These are phyloP conservation scores for Thermophis baileyi DNA, from an alignment of 2,113 vertebrate genomes.

Conservation along the genomic window DNA sequence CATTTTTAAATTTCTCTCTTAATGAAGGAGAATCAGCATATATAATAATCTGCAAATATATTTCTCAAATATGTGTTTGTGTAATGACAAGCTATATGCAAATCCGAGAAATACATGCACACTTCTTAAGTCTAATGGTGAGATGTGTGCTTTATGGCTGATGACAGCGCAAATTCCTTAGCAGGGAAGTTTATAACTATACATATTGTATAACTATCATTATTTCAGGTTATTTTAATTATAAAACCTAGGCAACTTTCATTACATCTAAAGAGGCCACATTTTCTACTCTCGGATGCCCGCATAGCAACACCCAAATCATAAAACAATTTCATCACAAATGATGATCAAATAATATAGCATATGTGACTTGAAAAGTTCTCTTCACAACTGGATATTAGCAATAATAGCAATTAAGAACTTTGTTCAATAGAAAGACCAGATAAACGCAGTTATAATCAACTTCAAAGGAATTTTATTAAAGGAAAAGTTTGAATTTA, in stretches of 20 bases:
- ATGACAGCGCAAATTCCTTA: neutral
- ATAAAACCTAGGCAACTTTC: neutral
- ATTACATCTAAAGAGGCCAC: neutral
- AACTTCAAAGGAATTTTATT: neutral
- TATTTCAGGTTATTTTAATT: conserved; percentile 2
- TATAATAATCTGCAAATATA: neutral
- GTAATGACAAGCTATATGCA: neutral
- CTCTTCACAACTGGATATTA: neutral
- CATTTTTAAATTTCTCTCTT: neutral
- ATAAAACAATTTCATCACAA: neutral
- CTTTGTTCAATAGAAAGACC: neutral
- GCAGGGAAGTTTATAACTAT: neutral
- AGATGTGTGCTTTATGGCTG: neutral
- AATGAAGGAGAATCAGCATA: neutral
- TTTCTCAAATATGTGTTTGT: neutral
- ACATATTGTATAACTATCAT: neutral
- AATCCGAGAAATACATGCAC: neutral
- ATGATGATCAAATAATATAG: neutral
- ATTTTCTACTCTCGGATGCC: neutral
- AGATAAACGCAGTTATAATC: neutral
- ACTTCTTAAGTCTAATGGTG: neutral
- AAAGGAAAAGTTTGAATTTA: neutral
- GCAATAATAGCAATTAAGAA: neutral
- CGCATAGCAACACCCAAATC: neutral
- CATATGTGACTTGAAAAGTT: neutral